A percentile compares a stretch with the other conserved stretches of the same genome.
Evolutionary conservation across 2,797 vertebrate genomes (phyloP).

Genomic region (Chromis chromis): DNA sequence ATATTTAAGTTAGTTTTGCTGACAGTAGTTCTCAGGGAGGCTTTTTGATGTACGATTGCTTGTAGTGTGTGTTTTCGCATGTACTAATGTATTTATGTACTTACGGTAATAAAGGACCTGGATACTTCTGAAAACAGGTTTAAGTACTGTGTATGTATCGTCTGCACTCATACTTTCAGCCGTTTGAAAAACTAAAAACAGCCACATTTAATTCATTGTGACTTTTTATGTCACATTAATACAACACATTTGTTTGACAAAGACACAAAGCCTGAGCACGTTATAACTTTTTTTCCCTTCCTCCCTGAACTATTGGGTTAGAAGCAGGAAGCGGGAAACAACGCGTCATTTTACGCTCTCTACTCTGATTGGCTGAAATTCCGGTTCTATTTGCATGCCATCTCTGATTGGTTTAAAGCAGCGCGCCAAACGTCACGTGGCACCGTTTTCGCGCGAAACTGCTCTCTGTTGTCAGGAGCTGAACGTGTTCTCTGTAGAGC

Average conservation of each 20-base stretch:
- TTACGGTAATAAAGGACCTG: no score
- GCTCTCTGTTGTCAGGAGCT: slow-evolving; percentile 24
- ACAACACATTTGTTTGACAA: neutral
- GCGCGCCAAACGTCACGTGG: slow-evolving; percentile 85
- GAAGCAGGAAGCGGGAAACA: slow-evolving; percentile 16
- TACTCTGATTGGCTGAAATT: slow-evolving; percentile 53
- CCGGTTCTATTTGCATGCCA: neutral
- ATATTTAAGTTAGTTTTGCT: no score
- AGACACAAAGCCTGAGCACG: neutral
- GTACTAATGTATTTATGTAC: no score
- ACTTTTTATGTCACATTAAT: neutral
- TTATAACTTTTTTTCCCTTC: neutral
- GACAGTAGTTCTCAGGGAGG: no score
- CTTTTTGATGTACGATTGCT: no score
- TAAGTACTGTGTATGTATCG: no score
- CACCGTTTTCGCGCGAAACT: slow-evolving; percentile 84
- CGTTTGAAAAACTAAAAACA: no score
- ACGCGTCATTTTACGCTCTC: neutral
- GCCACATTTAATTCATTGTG: no score
- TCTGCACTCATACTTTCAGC: no score
- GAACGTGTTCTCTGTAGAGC: slow-evolving; percentile 4
- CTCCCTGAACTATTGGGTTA: neutral
- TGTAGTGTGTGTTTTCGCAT: no score
- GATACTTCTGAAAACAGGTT: no score
- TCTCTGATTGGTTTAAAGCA: slow-evolving; percentile 79